Conservation (phyloP, 2,113 vertebrate species). For the Gnathonemus longibarbis region DNA sequence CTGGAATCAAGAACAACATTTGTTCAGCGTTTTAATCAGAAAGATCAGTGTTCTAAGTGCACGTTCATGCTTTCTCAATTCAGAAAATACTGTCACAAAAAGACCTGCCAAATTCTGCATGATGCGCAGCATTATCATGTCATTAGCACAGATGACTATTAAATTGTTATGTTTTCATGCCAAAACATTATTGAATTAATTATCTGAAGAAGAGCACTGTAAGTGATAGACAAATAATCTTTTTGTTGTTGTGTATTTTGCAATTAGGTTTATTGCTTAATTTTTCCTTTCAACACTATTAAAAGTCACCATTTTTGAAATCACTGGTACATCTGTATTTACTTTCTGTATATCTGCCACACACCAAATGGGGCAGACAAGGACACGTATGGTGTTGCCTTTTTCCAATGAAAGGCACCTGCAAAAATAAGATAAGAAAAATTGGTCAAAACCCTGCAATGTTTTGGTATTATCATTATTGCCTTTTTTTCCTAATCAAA, state of each 20-base stretch:
- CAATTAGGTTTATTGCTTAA: slow-evolving; percentile 19
- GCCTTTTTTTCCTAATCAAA: neutral
- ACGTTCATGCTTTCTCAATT: neutral
- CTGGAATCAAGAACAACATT: neutral
- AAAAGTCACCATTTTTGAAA: slow-evolving; percentile 76
- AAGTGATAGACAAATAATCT: neutral
- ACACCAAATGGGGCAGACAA: slow-evolving; percentile 69
- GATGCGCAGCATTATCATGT: neutral
- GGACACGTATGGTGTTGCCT: slow-evolving; percentile 79
- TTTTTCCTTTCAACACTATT: slow-evolving; percentile 21
- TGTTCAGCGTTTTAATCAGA: neutral
- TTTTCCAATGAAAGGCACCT: slow-evolving; percentile 77
- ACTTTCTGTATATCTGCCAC: slow-evolving; percentile 58
- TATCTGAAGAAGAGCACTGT: neutral
- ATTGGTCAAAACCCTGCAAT: rapidly evolving
- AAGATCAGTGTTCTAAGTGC: neutral
- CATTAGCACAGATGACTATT: neutral
- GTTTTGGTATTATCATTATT: neutral
- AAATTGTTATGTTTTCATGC: neutral
- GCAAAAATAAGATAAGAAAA: slow-evolving; percentile 15
- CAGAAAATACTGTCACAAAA: neutral
- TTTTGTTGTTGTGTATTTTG: neutral
- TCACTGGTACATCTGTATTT: slow-evolving; percentile 70
- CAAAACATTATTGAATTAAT: neutral
- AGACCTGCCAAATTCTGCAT: neutral